Evolutionary conservation across 2,797 vertebrate genomes (phyloP).

Genomic region (Hylomyscus alleni): DNA sequence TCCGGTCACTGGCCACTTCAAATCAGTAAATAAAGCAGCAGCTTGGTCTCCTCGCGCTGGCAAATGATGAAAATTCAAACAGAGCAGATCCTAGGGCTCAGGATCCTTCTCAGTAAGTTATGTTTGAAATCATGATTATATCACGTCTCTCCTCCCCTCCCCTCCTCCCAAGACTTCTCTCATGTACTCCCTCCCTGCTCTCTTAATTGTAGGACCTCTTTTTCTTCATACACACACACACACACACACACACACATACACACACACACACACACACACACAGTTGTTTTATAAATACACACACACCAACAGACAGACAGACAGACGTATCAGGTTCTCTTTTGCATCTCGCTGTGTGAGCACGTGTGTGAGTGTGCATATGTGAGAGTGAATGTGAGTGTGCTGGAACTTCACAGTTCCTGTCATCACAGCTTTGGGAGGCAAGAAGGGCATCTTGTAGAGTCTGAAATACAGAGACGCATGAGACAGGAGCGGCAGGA

Average conservation of each 20-base stretch:
- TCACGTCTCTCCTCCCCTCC: neutral
- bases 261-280: neutral
- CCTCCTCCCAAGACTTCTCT: neutral
- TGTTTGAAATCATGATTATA: neutral
- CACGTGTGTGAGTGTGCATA: neutral
- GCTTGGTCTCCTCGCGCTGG: neutral
- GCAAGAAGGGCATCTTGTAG: neutral
- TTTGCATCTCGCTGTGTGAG: neutral
- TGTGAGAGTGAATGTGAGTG: too few species aligned
- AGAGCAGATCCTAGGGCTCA: neutral
- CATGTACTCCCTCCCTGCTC: neutral
- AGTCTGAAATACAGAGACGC: neutral
- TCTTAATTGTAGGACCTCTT: neutral
- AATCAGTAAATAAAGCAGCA: constrained; percentile 18
- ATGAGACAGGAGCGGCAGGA: neutral
- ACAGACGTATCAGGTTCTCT: neutral
- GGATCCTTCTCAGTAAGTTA: neutral
- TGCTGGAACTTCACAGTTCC: neutral
- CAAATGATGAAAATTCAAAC: constrained; percentile 7
- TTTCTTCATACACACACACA: neutral
- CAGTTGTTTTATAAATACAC: neutral
- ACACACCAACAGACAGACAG: neutral
- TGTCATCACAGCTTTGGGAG: neutral
- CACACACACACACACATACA: neutral
- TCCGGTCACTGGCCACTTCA: neutral